Percentiles rank a stretch among this genome's conserved stretches.
These are phyloP conservation scores for Penaeus chinensis DNA, from an alignment of 1,140 invertebrate species.

Conservation along the genomic window DNA sequence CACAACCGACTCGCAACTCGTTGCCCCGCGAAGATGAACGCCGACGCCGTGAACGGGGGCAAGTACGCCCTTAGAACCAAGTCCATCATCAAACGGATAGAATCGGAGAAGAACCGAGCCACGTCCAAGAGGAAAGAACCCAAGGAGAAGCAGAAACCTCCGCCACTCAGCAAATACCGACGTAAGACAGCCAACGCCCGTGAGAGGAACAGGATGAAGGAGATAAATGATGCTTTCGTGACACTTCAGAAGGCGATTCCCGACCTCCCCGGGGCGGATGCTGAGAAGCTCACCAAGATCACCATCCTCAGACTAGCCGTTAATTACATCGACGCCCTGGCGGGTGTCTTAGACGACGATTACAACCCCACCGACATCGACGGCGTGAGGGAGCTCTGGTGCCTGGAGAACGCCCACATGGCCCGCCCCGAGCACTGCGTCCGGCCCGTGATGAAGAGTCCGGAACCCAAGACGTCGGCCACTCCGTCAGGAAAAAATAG, in stretches of 20 bases:
- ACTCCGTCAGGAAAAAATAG: constrained; percentile 23
- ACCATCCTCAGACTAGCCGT: constrained; percentile 87
- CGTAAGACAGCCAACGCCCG: constrained; percentile 89
- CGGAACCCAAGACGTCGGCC: not conserved
- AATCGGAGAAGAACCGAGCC: constrained; percentile 68
- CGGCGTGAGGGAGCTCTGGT: constrained; percentile 61
- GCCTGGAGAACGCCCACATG: constrained; percentile 63
- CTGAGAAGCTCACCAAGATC: constrained; percentile 87
- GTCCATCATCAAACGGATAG: constrained; percentile 71
- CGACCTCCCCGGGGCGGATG: constrained; percentile 67
- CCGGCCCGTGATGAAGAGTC: constrained; percentile 41
- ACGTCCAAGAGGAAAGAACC: constrained; percentile 64
- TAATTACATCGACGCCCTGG: constrained; percentile 83
- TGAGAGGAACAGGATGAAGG: constrained; percentile 85
- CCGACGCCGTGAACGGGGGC: constrained; percentile 62
- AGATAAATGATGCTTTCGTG: constrained; percentile 90
- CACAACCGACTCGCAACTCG: not conserved
- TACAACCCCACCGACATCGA: constrained; percentile 59
- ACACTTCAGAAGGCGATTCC: constrained; percentile 81
- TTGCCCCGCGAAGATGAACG: constrained; percentile 28
- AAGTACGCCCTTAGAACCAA: constrained; percentile 72
- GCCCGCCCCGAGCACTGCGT: constrained; percentile 61
- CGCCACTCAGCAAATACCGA: constrained; percentile 89
- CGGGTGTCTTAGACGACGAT: constrained; percentile 68
- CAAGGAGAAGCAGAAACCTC: constrained; percentile 78